Evolutionary conservation across 2,797 vertebrate genomes (phyloP), one percentile per base, ranked within the genome.

Genomic region (Protosalanx chinensis): DNA sequence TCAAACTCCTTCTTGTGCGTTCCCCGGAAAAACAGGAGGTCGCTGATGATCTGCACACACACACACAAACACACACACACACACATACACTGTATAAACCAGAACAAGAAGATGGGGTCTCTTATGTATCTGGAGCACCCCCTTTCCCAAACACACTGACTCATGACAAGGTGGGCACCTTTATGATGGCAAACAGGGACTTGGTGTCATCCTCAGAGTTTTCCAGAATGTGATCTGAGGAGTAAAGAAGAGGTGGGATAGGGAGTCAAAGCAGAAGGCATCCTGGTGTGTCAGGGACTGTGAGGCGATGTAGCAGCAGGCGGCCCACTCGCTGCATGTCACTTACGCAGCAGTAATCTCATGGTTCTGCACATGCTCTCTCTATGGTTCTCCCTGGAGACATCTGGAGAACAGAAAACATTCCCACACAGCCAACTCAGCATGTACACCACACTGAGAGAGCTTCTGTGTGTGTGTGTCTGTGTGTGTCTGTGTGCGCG

Each of bases 1-100:
- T 99, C 97, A 89, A 98, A 99, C 84, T 99, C 97, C 72, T 96
- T 95, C 81, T 97, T 98, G 88, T 98, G 96, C 82, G 94, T 96
- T 51, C 97, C 97, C 79, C 93, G 96, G 85, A 98, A 98, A 70
- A 98, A 95, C 86, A 98, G 91, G 86, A 99, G 91, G 81, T 97
- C 96, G 84, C 93, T 93, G 85, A 98, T 94, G 82, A 98, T 97
- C 97, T 98, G 92, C 1, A 33, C 77, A 61, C 66, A 75, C 57
- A 53, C 71, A 74, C 69, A 77, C 69, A 75, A 30, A 33, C 15
- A 15, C 65, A 67, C 37, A 29, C 60, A 60, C 23, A 29, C 27
- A 29, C 23, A n/a, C 51, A 27, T 41, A 67, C 41, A 30, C 64
- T 56, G 51, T 56, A 56, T 16, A 53, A 6, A 53, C 51, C 51